A percentile compares a stretch with the other conserved stretches of the same genome.
Conservation (phyloP, 2,797 vertebrate species). For the Cynodonichthys magdalenae region DNA sequence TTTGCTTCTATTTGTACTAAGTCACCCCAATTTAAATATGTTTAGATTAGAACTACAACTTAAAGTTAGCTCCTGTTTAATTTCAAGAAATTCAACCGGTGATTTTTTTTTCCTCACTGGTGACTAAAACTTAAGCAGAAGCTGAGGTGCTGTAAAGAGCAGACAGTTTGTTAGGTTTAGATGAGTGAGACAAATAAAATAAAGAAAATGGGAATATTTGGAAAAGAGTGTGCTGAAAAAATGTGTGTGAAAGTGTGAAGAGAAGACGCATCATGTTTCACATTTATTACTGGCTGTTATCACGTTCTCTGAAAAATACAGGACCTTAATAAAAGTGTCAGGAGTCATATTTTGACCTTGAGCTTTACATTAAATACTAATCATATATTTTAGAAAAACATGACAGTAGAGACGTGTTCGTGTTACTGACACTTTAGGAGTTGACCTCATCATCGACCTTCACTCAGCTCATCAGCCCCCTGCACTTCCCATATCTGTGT, state of each 20-base stretch:
- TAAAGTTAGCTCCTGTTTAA: too few species aligned
- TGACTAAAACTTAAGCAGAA: too few species aligned
- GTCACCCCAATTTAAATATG: too few species aligned
- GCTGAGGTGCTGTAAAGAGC: conserved; percentile 30
- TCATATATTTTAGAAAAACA: background rate
- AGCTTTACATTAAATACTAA: background rate
- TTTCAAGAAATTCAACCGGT: too few species aligned
- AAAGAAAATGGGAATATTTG: background rate
- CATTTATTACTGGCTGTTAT: background rate
- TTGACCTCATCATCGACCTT: conserved; percentile 82
- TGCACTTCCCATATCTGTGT: conserved; percentile 82
- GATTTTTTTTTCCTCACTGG: too few species aligned
- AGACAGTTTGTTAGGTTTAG: conserved; percentile 21
- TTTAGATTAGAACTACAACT: too few species aligned
- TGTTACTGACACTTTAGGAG: conserved; percentile 54
- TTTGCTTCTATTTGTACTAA: background rate
- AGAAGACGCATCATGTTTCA: conserved; percentile 12
- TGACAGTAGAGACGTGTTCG: background rate
- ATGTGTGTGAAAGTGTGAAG: conserved; percentile 2
- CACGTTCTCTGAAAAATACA: background rate
- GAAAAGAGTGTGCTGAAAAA: conserved; percentile 1
- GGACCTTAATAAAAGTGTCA: background rate
- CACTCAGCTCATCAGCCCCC: conserved; percentile 61
- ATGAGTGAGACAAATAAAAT: conserved; percentile 11
- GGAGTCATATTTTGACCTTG: background rate